Evolutionary conservation across 2,797 vertebrate species (phyloP).

Genomic region (Myotis daubentonii): DNA sequence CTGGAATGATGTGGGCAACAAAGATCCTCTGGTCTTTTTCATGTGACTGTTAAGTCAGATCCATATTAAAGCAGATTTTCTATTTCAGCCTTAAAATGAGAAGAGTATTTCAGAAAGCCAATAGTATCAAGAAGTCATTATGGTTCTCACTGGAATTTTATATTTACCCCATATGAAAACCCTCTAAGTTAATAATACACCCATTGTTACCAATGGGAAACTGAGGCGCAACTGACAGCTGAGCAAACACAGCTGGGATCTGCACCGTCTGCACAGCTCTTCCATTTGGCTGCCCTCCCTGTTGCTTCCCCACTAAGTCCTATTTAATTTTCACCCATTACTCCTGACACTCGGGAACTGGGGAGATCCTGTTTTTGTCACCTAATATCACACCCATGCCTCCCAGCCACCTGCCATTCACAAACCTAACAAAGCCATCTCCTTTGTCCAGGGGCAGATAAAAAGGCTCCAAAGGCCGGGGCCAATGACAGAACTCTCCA

Average conservation of each 20-base stretch:
- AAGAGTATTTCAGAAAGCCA: not conserved
- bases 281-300: not conserved
- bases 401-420: not conserved
- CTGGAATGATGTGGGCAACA: not conserved
- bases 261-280: not conserved
- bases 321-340: not conserved
- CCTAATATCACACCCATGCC: constrained; percentile 12
- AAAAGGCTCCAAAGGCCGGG: constrained; percentile 55
- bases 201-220: not conserved
- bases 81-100: not conserved
- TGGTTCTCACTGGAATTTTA: not conserved
- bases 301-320: not conserved
- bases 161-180: not conserved
- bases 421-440: constrained; percentile 62
- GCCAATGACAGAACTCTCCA: not conserved
- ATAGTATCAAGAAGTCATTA: not conserved
- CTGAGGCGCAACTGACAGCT: not conserved
- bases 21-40: not conserved
- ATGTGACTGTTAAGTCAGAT: not conserved
- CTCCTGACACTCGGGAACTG: not conserved
- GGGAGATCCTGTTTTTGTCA: not conserved
- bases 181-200: too few relatives aligned
- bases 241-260: too few relatives aligned
- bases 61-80: not conserved
- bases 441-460: constrained; percentile 49